Conservation (phyloP, 2,113 vertebrate species). For the Bostrychus sinensis region DNA sequence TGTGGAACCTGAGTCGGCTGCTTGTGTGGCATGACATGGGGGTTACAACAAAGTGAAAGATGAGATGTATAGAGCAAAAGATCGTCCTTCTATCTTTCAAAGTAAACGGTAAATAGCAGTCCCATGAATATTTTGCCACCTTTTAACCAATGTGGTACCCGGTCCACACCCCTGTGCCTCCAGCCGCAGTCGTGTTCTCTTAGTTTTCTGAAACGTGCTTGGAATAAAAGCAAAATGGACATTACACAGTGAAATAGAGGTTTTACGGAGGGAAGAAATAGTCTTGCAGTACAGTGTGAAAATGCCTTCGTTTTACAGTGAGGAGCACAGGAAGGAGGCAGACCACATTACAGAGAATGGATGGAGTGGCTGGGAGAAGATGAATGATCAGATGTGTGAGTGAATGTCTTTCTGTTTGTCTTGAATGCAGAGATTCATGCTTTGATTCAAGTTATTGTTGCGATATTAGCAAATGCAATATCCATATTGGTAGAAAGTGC, state of each 20-base stretch:
- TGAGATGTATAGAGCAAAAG: neutral
- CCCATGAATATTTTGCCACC: neutral
- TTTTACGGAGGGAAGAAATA: slow-evolving; percentile 5
- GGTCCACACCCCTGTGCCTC: slow-evolving; percentile 20
- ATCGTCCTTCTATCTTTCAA: neutral
- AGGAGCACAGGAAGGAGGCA: slow-evolving; percentile 9
- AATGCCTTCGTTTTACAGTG: neutral
- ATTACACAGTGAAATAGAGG: neutral
- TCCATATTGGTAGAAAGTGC: too few species aligned
- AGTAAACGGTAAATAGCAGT: neutral
- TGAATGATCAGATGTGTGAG: slow-evolving; percentile 14
- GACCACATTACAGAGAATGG: slow-evolving; percentile 3
- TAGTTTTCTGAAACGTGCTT: slow-evolving; percentile 53
- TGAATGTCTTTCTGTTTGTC: slow-evolving; percentile 7
- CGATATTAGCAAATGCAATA: too few species aligned
- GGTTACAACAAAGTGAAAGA: slow-evolving; percentile 1
- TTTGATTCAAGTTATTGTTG: neutral
- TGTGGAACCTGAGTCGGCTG: slow-evolving; percentile 62
- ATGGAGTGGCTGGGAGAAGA: slow-evolving; percentile 24
- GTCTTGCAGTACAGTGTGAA: neutral
- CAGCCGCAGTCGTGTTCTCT: slow-evolving; percentile 33
- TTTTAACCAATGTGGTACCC: neutral
- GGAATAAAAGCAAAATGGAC: slow-evolving; percentile 46
- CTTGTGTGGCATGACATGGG: slow-evolving; percentile 44
- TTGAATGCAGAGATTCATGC: neutral